phyloP scores from a whole-genome alignment of 2,113 vertebrate species.

The Tinamus guttatus region DNA sequence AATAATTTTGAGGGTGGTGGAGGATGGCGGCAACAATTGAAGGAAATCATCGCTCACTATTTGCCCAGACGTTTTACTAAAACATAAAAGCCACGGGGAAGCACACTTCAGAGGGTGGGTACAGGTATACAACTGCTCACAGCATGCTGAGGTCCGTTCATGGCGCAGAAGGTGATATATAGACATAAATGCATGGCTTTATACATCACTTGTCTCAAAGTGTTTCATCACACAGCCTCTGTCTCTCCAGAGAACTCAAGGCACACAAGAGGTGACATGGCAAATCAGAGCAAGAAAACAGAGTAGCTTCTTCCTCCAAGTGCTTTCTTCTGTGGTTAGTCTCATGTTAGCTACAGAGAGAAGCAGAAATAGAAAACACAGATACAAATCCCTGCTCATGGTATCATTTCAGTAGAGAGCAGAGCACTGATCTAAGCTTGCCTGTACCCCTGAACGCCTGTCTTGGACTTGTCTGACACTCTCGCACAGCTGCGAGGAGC shows the following conservation, averaged over 20 bases:
- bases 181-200: not conserved
- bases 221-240: accelerated
- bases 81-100: not conserved
- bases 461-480: not conserved
- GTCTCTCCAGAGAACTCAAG: not conserved
- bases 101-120: not conserved
- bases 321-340: accelerated
- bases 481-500: not conserved
- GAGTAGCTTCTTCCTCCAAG: not conserved
- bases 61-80: slow-evolving; percentile 10
- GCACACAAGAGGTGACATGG: not conserved
- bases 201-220: not conserved
- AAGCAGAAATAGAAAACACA: not conserved
- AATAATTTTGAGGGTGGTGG: slow-evolving; percentile 68
- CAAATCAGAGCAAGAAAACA: not conserved
- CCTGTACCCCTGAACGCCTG: not conserved
- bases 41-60: slow-evolving; percentile 52
- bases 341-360: not conserved
- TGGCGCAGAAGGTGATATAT: not conserved
- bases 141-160: accelerated
- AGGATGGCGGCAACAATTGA: slow-evolving; percentile 42
- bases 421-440: not conserved
- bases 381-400: not conserved
- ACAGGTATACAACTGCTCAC: not conserved
- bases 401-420: not conserved